Percentiles rank a stretch among this genome's conserved stretches.
phyloP scores from a whole-genome alignment of 2,113 vertebrate species.

The Siniperca knerii region DNA sequence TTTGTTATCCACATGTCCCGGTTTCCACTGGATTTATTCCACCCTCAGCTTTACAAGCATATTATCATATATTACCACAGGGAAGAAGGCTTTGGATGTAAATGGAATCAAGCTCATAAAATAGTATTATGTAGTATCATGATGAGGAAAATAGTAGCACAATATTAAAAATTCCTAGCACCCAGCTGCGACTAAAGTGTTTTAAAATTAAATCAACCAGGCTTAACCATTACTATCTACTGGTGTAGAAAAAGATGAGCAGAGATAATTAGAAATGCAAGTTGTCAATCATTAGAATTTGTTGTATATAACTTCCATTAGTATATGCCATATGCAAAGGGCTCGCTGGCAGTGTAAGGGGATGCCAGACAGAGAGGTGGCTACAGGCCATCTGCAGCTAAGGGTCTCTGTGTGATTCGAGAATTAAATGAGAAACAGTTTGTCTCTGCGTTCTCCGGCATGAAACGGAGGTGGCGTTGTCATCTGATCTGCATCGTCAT shows the following conservation, averaged over 20 bases:
- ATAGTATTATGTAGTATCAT: neutral
- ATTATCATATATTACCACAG: constrained; percentile 49
- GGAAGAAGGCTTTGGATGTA: constrained; percentile 18
- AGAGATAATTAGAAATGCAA: constrained; percentile 3
- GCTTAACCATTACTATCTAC: neutral
- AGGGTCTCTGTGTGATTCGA: neutral
- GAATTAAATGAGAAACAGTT: constrained; percentile 37
- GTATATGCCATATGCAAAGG: constrained; percentile 10
- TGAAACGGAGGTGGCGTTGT: constrained; percentile 44
- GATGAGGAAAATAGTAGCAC: constrained; percentile 5
- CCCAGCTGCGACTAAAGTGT: neutral
- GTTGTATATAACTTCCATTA: neutral
- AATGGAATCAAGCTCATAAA: constrained; percentile 33
- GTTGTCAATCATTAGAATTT: constrained; percentile 4
- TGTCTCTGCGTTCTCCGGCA: constrained; percentile 24
- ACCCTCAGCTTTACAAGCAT: constrained; percentile 20
- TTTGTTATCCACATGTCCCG: constrained; percentile 38
- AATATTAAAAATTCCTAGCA: neutral
- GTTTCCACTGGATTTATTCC: constrained; percentile 55
- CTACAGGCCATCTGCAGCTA: constrained; percentile 21
- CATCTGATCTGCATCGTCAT: constrained; percentile 61
- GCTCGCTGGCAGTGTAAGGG: constrained; percentile 4
- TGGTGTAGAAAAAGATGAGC: neutral
- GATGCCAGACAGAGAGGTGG: constrained; percentile 22
- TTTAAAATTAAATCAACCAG: constrained; percentile 1